phyloP scores from a whole-genome alignment of 2,113 vertebrate species.

The Pleuronectes platessa region DNA sequence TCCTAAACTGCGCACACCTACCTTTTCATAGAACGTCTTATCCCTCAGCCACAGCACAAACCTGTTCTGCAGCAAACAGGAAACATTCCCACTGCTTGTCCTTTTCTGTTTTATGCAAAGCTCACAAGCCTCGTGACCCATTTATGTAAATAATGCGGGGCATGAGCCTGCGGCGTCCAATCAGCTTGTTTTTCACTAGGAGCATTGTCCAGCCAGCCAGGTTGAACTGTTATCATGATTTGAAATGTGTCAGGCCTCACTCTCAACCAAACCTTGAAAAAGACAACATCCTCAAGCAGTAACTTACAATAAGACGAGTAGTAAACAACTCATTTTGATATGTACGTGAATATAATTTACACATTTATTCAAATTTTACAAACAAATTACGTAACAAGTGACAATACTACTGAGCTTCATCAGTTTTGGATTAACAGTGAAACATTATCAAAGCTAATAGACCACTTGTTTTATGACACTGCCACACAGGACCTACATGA shows the following conservation, averaged over 20 bases:
- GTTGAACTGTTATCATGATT: background rate
- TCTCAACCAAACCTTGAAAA: background rate
- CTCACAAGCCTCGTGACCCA: conserved; percentile 26
- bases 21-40: conserved; percentile 7
- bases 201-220: background rate
- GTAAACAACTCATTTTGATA: background rate
- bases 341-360: too few species aligned
- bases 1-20: conserved; percentile 24
- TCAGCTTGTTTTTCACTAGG: conserved; percentile 12
- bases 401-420: background rate
- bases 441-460: too few species aligned
- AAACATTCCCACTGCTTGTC: conserved; percentile 43
- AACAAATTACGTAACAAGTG: background rate
- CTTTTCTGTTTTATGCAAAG: conserved; percentile 48
- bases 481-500: too few species aligned
- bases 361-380: background rate
- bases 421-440: too few species aligned
- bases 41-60: conserved; percentile 39
- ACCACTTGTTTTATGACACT: too few species aligned
- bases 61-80: conserved; percentile 70
- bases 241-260: background rate
- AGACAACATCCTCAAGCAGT: too few species aligned
- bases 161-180: conserved; percentile 17
- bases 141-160: conserved; percentile 69
- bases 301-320: background rate